Base-by-base conservation (phyloP, 35 echinoderm and acorn worm species). In the Strongylocentrotus purpuratus region DNA sequence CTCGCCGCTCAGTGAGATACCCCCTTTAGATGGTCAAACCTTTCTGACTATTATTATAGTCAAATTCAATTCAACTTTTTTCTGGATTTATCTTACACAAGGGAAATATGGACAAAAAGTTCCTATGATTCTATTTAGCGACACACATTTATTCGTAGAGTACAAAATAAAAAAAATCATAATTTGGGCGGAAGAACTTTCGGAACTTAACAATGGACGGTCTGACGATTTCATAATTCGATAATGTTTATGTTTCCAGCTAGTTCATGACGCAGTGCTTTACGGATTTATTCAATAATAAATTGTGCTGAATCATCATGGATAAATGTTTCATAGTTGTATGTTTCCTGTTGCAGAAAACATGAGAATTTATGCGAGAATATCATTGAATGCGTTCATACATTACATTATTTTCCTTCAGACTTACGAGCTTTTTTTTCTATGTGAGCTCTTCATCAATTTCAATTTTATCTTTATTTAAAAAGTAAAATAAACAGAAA, bases 201-300 rank as follows among this genome's bases (percentile, higher is more conserved):
- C 22, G 65, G 65, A 78, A 78, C 65, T 78, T 78, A n/a, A 78
- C 65, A 78, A 78, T 78, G 65, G 65, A 78, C 65, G 25, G 20
- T n/a, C 20, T 78, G 20, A 78, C 65, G 65, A 78, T 78, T 78
- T 78, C 65, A 0, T 78, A 78, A 78, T 78, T 70, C 25, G 61
- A 70, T 70, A 70, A 70, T 25, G 22, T 70, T 78, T 78, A 78
- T 78, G 65, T 78, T 78, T 78, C 65, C 65, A 78, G 65, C 65
- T 78, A 78, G 20, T 28, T 78, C 65, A 28, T 78, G 65, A 78
- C 65, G 65, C 20, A 78, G 65, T 78, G 65, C 65, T 78, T 78
- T 22, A 28, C 65, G 65, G 65, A 78, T 78, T 78, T 78, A 78
- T 78, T 78, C 22, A 78, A 28, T 78, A 78, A 78, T 78, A 78